phyloP scores from a whole-genome alignment of 2,113 vertebrate species.

The Pongo abelii region DNA sequence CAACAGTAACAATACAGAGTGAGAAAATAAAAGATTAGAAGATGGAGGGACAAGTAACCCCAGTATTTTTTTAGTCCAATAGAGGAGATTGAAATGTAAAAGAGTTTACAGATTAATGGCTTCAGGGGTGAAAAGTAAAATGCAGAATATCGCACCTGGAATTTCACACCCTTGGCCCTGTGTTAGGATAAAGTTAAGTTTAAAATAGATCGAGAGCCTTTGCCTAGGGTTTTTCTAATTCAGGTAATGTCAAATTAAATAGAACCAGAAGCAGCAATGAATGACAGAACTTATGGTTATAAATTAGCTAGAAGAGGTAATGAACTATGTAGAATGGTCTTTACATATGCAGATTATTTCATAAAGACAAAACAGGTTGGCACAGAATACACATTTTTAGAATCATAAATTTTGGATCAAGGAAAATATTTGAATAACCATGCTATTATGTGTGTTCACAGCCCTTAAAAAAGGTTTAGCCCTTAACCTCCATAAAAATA shows the following conservation, averaged over 20 bases:
- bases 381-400: not conserved
- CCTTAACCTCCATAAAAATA: conserved; percentile 2
- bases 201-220: not conserved
- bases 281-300: not conserved
- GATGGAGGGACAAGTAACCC: not conserved
- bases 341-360: not conserved
- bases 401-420: not conserved
- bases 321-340: not conserved
- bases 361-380: not conserved
- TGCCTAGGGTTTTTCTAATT: not conserved
- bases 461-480: not conserved
- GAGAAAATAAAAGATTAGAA: not conserved
- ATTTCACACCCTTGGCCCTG: not conserved
- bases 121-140: not conserved
- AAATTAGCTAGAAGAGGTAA: not conserved
- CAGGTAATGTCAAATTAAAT: not conserved
- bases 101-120: not conserved
- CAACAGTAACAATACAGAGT: not conserved
- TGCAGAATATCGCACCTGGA: not conserved
- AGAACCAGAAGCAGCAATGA: not conserved
- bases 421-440: conserved; percentile 33
- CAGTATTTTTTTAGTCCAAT: not conserved
- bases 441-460: not conserved
- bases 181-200: not conserved
- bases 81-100: not conserved